Evolutionary conservation across 2,888 invertebrate genomes (phyloP).

Genomic region (Rotaria macrura): DNA sequence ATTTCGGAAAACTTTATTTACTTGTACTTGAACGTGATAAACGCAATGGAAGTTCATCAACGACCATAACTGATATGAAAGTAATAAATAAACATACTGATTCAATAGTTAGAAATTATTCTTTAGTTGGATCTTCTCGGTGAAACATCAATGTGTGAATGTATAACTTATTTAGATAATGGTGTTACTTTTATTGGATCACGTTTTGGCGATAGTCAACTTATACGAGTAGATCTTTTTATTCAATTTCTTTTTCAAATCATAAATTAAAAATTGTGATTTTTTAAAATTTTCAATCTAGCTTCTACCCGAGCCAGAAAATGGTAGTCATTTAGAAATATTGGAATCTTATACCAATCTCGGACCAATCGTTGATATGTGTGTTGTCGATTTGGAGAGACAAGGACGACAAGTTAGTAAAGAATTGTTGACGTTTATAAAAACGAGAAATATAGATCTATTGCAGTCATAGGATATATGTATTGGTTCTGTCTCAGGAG

Average conservation of each 20-base stretch:
- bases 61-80: slow-evolving; percentile 8
- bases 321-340: slow-evolving; percentile 75
- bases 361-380: slow-evolving; percentile 94
- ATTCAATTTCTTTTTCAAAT: slow-evolving; percentile 32
- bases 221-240: slow-evolving; percentile 56
- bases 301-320: slow-evolving; percentile 67
- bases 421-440: no score
- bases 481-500: no score
- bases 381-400: slow-evolving; percentile 84
- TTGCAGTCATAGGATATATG: no score
- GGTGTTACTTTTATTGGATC: slow-evolving; percentile 89
- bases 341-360: slow-evolving; percentile 94
- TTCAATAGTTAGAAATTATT: background rate
- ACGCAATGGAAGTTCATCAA: slow-evolving; percentile 42
- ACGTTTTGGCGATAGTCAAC: slow-evolving; percentile 84
- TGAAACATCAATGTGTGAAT: slow-evolving; percentile 69
- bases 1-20: slow-evolving; percentile 88
- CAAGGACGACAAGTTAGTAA: slow-evolving; percentile 66
- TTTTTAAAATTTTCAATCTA: slow-evolving; percentile 35
- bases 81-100: background rate
- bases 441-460: no score
- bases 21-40: slow-evolving; percentile 65
- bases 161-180: slow-evolving; percentile 92
- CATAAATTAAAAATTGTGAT: background rate
- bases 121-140: slow-evolving; percentile 38